Evolutionary conservation across 1,140 invertebrate genomes (phyloP).

Genomic region (Lordiphosa stackelbergi): DNA sequence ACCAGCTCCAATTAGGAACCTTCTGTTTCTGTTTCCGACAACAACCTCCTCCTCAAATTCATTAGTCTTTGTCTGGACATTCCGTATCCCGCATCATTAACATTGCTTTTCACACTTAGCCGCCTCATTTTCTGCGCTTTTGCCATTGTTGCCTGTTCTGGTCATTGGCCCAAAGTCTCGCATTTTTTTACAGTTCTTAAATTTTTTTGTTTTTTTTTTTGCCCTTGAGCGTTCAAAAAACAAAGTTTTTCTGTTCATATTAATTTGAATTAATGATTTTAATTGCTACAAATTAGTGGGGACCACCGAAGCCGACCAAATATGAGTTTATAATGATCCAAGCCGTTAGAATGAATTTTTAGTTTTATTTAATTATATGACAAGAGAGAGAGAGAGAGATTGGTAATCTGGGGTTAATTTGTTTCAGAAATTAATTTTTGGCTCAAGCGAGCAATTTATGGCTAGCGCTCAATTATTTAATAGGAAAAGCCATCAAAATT

Average conservation of each 20-base stretch:
- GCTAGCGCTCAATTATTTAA: conserved; percentile 23
- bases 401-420: conserved; percentile 3
- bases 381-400: no score
- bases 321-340: conserved; percentile 53
- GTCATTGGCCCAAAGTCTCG: conserved; percentile 52
- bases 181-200: conserved; percentile 26
- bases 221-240: conserved; percentile 34
- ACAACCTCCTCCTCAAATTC: conserved; percentile 31
- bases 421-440: no score
- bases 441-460: no score
- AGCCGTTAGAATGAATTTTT: conserved; percentile 47
- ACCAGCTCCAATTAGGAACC: conserved; percentile 18
- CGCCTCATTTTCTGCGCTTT: conserved; percentile 22
- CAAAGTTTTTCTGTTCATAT: conserved; percentile 35
- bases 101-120: conserved; percentile 65
- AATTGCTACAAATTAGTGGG: conserved; percentile 66
- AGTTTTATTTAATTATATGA: conserved; percentile 41
- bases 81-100: conserved; percentile 50
- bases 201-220: not conserved
- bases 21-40: conserved; percentile 7
- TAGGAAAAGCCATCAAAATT: conserved; percentile 30
- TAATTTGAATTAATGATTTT: conserved; percentile 74
- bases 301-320: conserved; percentile 51
- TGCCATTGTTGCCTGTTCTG: conserved; percentile 54
- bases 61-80: conserved; percentile 43